phyloP scores from a whole-genome alignment of 2,113 vertebrate genomes.

The Glaucidium brasilianum region DNA sequence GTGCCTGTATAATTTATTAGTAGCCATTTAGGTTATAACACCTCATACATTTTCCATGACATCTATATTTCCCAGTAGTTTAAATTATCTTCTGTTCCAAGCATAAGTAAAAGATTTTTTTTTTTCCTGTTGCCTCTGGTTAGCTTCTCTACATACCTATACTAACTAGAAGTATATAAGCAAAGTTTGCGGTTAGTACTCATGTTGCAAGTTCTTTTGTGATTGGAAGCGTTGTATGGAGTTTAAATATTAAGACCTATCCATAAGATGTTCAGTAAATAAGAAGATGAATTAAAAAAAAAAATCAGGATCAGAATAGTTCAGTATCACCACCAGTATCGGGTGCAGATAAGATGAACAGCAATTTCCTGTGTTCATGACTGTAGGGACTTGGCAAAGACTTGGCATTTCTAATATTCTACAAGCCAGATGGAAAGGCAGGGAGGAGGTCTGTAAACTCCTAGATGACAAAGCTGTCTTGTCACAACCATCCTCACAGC shows the following conservation, averaged over 20 bases:
- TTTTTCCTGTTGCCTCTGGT: neutral
- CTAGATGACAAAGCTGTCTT: neutral
- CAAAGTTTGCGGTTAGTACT: neutral
- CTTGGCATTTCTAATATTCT: neutral
- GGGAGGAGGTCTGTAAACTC: conserved; percentile 3
- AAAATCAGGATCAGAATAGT: neutral
- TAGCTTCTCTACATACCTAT: neutral
- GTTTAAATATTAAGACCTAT: neutral
- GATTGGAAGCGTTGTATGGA: neutral
- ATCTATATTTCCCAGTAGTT: conserved; percentile 10
- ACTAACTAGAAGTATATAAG: neutral
- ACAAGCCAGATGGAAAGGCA: conserved; percentile 14
- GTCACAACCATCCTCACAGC: neutral
- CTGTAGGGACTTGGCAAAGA: neutral
- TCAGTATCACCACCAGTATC: neutral
- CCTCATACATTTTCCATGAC: conserved; percentile 20
- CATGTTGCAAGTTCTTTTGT: neutral
- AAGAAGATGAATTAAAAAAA: neutral
- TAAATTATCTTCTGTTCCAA: conserved; percentile 23
- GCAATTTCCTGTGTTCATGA: neutral
- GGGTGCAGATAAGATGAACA: neutral
- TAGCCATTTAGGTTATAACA: neutral
- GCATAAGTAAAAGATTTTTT: neutral
- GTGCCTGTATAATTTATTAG: neutral
- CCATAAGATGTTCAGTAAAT: neutral